Evolutionary conservation across 2,888 invertebrate species (phyloP).

Genomic region (Cetonia aurata): DNA sequence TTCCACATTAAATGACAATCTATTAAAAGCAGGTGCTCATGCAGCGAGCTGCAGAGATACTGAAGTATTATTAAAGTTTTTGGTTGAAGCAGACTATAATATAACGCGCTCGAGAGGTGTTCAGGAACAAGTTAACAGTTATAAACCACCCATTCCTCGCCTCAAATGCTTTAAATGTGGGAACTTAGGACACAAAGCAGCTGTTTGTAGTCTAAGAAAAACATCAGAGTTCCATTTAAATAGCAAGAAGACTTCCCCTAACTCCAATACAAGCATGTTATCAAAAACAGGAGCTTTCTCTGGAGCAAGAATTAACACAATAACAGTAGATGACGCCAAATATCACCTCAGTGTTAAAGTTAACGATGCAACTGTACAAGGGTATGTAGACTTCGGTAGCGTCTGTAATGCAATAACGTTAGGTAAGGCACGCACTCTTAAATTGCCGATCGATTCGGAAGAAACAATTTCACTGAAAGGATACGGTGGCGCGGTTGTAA

Average conservation of each 20-base stretch:
- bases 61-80: no score
- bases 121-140: no score
- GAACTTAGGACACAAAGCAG: slow-evolving; percentile 2
- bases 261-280: slow-evolving; percentile 11
- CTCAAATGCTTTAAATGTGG: slow-evolving; percentile 21
- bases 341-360: slow-evolving; percentile 9
- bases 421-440: not conserved
- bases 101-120: no score
- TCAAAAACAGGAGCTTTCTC: slow-evolving; percentile 4
- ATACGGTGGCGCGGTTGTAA: slow-evolving; percentile 18
- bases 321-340: slow-evolving; percentile 13
- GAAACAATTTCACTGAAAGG: slow-evolving; percentile 16
- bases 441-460: slow-evolving; percentile 15
- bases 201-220: not conserved
- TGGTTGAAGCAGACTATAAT: no score
- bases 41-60: no score
- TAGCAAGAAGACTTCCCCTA: slow-evolving; percentile 6
- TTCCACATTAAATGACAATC: no score
- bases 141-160: not conserved
- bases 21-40: no score
- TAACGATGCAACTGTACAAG: slow-evolving; percentile 10
- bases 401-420: slow-evolving; percentile 27
- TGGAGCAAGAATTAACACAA: not conserved
- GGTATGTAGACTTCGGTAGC: slow-evolving; percentile 20
- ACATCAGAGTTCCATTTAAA: not conserved